Percentiles rank a stretch among this genome's conserved stretches.
Conservation (phyloP, 2,797 vertebrate genomes). For the Coregonus sp. region DNA sequence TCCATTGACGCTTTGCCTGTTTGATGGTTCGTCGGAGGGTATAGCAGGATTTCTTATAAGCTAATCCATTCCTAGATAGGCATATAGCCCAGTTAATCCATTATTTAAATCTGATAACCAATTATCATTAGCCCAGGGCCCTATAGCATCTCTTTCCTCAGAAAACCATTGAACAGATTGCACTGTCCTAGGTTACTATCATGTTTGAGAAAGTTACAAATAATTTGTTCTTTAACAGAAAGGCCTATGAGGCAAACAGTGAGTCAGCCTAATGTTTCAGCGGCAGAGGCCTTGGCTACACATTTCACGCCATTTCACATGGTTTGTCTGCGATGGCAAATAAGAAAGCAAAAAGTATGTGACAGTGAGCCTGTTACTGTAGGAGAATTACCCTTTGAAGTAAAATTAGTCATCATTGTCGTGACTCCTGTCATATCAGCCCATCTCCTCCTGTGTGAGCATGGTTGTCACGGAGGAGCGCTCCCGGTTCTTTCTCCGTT, state of each 20-base stretch:
- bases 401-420: slow-evolving; percentile 57
- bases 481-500: not conserved
- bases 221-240: not conserved
- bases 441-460: slow-evolving; percentile 25
- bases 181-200: not conserved
- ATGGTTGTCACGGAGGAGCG: slow-evolving; percentile 34
- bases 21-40: too few species aligned
- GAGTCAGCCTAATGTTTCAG: slow-evolving; percentile 20
- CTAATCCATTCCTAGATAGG: not conserved
- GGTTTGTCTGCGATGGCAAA: slow-evolving; percentile 24
- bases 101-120: too few species aligned
- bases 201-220: not conserved
- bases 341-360: slow-evolving; percentile 21
- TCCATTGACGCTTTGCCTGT: too few species aligned
- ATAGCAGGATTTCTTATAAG: too few species aligned
- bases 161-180: too few species aligned
- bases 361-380: slow-evolving; percentile 39
- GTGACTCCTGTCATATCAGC: slow-evolving; percentile 48
- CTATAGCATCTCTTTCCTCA: too few species aligned
- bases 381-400: slow-evolving; percentile 57
- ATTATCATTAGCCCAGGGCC: too few species aligned
- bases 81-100: too few species aligned
- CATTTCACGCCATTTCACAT: not conserved
- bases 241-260: slow-evolving; percentile 27
- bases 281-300: slow-evolving; percentile 9